Conservation (phyloP, 2,797 vertebrate genomes). For the Falco rusticolus region DNA sequence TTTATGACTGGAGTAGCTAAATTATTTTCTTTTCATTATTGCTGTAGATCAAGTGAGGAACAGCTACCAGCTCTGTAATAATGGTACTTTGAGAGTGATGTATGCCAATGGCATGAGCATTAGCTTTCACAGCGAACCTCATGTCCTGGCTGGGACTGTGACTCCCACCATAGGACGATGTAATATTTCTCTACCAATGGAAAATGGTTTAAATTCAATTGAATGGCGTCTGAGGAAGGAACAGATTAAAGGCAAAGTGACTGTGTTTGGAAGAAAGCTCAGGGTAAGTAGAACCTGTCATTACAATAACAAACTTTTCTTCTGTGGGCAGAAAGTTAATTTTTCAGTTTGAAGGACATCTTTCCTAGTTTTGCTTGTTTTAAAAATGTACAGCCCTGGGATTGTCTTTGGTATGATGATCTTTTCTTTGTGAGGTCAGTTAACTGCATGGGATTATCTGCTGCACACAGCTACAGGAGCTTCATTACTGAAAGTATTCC, state of each 20-base stretch:
- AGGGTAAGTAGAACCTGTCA: constrained; percentile 82
- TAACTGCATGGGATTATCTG: background rate
- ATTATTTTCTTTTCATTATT: constrained; percentile 71
- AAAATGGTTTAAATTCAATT: constrained; percentile 97
- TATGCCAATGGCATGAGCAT: constrained; percentile 99
- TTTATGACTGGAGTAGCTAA: constrained; percentile 69
- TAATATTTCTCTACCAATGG: constrained; percentile 97
- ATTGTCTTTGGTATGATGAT: background rate
- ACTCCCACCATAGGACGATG: constrained; percentile 97
- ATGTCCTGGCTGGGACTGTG: constrained; percentile 95
- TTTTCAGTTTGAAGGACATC: background rate
- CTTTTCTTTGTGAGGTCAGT: background rate
- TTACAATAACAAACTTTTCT: background rate
- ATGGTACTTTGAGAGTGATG: constrained; percentile 96
- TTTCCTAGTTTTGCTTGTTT: background rate
- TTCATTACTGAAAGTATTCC: background rate
- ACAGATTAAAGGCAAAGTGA: constrained; percentile 97
- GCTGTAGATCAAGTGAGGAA: constrained; percentile 97
- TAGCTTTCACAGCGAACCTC: constrained; percentile 98
- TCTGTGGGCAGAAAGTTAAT: background rate
- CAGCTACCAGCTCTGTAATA: constrained; percentile 98
- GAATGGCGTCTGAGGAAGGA: constrained; percentile 99
- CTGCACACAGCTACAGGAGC: background rate
- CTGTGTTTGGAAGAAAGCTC: constrained; percentile 97
- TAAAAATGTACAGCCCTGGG: background rate